Conservation (phyloP, 2,888 invertebrate species). For the Sympetrum striolatum region DNA sequence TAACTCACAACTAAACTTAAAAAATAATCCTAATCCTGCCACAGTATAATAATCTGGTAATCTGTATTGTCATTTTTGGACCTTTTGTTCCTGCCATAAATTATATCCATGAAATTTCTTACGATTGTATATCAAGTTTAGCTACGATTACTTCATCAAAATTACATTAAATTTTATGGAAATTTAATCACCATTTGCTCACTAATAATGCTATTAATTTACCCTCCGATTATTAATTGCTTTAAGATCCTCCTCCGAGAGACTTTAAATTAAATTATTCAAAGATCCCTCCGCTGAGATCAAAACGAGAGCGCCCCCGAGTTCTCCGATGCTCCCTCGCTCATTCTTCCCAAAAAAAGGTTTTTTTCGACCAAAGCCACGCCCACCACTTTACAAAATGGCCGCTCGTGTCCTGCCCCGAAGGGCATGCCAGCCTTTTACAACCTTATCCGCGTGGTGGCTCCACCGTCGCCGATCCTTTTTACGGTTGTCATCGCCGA, state of each 20-base stretch:
- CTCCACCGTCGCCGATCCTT: conserved; percentile 8
- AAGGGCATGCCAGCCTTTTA: neutral
- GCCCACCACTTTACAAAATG: conserved; percentile 33
- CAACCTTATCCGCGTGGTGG: neutral
- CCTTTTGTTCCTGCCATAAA: too few relatives aligned
- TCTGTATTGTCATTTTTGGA: too few relatives aligned
- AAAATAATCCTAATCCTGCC: too few relatives aligned
- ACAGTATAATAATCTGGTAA: too few relatives aligned
- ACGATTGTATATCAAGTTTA: too few relatives aligned
- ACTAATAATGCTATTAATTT: neutral
- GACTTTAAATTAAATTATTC: neutral
- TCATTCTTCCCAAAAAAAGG: neutral
- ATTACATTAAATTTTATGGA: too few relatives aligned
- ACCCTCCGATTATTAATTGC: neutral
- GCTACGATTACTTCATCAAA: too few relatives aligned
- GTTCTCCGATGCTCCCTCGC: neutral
- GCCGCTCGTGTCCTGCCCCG: neutral
- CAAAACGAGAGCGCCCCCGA: neutral
- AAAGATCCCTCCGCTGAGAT: neutral
- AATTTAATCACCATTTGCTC: too few relatives aligned
- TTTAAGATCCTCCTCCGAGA: neutral
- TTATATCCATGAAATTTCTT: too few relatives aligned
- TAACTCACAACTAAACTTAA: too few relatives aligned
- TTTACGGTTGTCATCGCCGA: conserved; percentile 39
- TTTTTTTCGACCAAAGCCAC: conserved; percentile 2